Base-by-base conservation (phyloP, 2,888 invertebrate species). In the Hofmannophila pseudospretella region DNA sequence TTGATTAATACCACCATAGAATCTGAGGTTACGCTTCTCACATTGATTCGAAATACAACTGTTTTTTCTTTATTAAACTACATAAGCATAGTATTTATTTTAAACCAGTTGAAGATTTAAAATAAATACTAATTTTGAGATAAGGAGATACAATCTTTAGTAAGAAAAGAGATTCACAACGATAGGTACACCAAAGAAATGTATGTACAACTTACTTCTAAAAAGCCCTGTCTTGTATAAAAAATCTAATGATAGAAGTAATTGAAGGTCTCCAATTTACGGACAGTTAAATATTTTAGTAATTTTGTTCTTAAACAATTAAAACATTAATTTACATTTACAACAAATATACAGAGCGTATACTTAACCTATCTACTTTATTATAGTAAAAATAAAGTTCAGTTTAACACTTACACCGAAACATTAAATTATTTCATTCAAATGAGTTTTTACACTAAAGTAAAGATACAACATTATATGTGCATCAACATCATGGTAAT, bases 271-370 rank as follows among this genome's bases (percentile, higher is more conserved):
- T 32, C 35, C 29, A 22, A 19, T 20, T 27, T 37, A 36, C 35
- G 36, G 35, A 40, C 23, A 33, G n/a, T 36, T 34, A 36, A 38
- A 30, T 23, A 34, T 25, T 28, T 40, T 34, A 28, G 14, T n/a
- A 14, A 7, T 7, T 14, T 12, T 7, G 3, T 12, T n/a, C 25
- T 25, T 25, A 25, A n/a, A n/a, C 22, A 39, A 33, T 36, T 36
- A 10, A 32, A 38, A 44, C 36, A 42, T 42, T 49, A 61, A 47
- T 48, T 48, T 61, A 65, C 64, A 64, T 66, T 59, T 71, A 72
- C 72, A 74, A 59, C 61, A 62, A 62, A 66, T 74, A 58, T 70
- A 67, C 65, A 73, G 49, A 50, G 47, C 46, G 60, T 65, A 55
- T 50, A 29, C 42, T 39, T 45, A 45, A 64, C 48, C 51, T 66